phyloP scores from a whole-genome alignment of 2,113 vertebrate species.

The Clarias batrachus region DNA sequence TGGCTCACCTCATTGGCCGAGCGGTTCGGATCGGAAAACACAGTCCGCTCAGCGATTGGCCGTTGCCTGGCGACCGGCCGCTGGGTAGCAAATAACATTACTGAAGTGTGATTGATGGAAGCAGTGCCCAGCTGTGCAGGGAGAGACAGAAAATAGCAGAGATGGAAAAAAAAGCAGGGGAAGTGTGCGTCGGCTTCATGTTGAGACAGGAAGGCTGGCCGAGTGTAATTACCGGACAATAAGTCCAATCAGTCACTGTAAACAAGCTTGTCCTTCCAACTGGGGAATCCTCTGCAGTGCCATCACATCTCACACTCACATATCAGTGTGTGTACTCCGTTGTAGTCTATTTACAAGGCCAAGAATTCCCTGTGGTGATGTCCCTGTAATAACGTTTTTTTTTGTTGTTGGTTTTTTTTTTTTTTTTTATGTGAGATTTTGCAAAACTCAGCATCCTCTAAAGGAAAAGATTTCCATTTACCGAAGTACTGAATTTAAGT shows the following conservation, averaged over 20 bases:
- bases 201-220: slow-evolving; percentile 22
- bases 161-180: slow-evolving; percentile 1
- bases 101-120: slow-evolving; percentile 48
- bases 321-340: slow-evolving; percentile 27
- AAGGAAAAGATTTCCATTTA: not conserved
- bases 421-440: not conserved
- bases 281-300: slow-evolving; percentile 10
- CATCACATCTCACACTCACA: not conserved
- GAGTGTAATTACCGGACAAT: slow-evolving; percentile 43
- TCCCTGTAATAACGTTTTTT: not conserved
- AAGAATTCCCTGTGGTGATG: not conserved
- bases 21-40: slow-evolving; percentile 49
- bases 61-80: slow-evolving; percentile 63
- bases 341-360: slow-evolving; percentile 31
- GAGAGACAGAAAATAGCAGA: slow-evolving; percentile 11
- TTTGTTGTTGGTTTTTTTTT: too few relatives aligned
- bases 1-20: slow-evolving; percentile 65
- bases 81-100: slow-evolving; percentile 52
- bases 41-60: slow-evolving; percentile 58
- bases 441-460: not conserved
- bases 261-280: slow-evolving; percentile 23
- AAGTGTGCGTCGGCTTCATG: slow-evolving; percentile 13
- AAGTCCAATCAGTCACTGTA: slow-evolving; percentile 36
- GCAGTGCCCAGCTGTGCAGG: slow-evolving; percentile 40
- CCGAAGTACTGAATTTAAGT: not conserved